phyloP scores from a whole-genome alignment of 2,113 vertebrate species.

The Amazona vittata region DNA sequence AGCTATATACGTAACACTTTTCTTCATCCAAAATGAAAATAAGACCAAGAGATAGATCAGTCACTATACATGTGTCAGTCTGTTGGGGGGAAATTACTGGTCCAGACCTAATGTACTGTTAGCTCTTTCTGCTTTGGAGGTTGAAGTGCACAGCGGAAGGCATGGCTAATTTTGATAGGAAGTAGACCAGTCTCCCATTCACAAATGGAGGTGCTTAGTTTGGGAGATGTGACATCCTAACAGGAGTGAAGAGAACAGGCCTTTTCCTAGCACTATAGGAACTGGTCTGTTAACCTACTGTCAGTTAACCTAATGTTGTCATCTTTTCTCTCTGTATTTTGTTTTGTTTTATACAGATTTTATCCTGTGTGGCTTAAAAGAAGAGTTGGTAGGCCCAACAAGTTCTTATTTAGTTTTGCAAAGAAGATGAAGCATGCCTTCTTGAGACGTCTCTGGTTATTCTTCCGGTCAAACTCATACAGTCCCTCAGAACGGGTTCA shows the following conservation, averaged over 20 bases:
- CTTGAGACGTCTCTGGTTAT: neutral
- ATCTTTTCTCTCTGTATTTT: accelerated
- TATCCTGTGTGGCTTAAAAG: neutral
- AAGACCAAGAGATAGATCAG: neutral
- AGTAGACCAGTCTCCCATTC: neutral
- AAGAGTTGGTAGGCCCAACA: neutral
- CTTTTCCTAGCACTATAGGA: neutral
- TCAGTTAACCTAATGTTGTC: neutral
- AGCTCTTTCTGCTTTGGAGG: neutral
- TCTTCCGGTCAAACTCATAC: neutral
- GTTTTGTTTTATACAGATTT: neutral
- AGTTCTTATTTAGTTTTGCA: neutral
- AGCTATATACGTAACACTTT: neutral
- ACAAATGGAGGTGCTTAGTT: neutral
- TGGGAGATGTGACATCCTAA: neutral
- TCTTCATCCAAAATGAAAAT: neutral
- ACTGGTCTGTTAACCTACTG: neutral
- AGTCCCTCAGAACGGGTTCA: neutral
- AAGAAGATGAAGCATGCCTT: neutral
- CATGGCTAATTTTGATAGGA: neutral
- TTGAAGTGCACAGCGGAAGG: neutral
- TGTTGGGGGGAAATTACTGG: neutral
- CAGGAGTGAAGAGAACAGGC: neutral
- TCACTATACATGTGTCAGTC: neutral
- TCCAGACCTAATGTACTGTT: neutral